Evolutionary conservation across 1,140 invertebrate genomes (phyloP).

Genomic region (Temnothorax curvispinosus): DNA sequence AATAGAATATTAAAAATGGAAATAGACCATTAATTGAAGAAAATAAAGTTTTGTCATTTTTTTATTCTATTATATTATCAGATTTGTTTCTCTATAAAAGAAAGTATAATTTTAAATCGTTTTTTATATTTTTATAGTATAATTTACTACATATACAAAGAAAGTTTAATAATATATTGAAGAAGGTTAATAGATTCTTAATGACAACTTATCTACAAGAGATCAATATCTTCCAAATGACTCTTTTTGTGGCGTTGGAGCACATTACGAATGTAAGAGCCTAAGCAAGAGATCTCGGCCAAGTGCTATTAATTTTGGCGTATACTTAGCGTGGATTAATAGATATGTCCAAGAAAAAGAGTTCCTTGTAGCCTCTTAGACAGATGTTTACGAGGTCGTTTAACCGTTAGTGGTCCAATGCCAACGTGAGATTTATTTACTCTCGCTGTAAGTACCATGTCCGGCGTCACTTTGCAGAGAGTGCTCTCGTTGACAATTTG

Average conservation of each 20-base stretch:
- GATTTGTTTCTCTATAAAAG: not conserved
- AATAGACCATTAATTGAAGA: too few species aligned
- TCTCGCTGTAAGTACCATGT: not conserved
- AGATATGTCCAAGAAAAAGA: not conserved
- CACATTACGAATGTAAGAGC: not conserved
- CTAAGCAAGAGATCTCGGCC: not conserved
- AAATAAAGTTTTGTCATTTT: too few species aligned
- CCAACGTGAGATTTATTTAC: slow-evolving; percentile 25
- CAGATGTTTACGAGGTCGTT: not conserved
- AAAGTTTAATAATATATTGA: not conserved
- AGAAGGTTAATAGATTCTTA: not conserved
- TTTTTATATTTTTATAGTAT: not conserved
- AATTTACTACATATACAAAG: not conserved
- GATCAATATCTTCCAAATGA: not conserved
- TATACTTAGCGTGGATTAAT: slow-evolving; percentile 1
- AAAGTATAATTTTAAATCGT: not conserved
- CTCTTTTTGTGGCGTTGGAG: not conserved
- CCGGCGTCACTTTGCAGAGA: not conserved
- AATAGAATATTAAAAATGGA: too few species aligned
- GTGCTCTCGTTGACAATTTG: not conserved
- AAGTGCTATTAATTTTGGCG: slow-evolving; percentile 4
- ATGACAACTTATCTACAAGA: not conserved
- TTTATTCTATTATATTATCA: not conserved
- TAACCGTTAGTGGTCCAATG: slow-evolving; percentile 7
- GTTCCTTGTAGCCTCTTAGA: not conserved